phyloP scores from a whole-genome alignment of 1,140 invertebrate species.

The Arion vulgaris region DNA sequence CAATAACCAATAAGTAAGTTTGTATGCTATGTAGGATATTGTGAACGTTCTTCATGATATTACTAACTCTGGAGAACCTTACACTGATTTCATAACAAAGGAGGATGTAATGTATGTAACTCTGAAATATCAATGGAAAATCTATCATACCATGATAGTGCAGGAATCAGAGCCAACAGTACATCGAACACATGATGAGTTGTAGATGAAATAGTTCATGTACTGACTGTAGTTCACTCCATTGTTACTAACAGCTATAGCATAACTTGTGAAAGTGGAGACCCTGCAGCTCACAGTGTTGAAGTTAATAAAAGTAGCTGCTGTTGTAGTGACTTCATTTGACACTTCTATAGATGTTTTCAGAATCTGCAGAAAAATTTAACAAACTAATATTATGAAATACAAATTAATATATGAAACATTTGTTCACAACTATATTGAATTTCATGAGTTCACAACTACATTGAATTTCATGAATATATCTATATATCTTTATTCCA shows the following conservation, averaged over 20 bases:
- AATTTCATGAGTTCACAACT: no score
- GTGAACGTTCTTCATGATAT: no score
- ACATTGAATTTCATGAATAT: no score
- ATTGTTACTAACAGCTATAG: slow-evolving; percentile 35
- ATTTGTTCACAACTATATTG: no score
- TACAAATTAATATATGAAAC: no score
- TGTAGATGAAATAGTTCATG: slow-evolving; percentile 34
- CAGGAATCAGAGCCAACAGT: slow-evolving; percentile 6
- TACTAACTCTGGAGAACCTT: no score
- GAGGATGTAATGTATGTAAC: no score
- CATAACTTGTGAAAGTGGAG: not conserved
- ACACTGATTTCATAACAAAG: no score
- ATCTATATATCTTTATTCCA: no score
- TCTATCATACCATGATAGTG: slow-evolving; percentile 1
- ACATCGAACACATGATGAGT: slow-evolving; percentile 42
- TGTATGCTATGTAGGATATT: no score
- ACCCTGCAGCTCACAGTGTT: slow-evolving; percentile 30
- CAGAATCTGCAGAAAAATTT: slow-evolving; percentile 36
- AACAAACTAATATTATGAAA: not conserved
- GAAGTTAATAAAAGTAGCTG: slow-evolving; percentile 42
- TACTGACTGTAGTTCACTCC: slow-evolving; percentile 4
- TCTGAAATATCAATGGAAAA: no score
- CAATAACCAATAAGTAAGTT: no score
- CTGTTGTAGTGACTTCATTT: not conserved
- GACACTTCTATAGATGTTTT: slow-evolving; percentile 21